These are phyloP conservation scores for Acrobasis suavella DNA, from an alignment of 2,888 invertebrate species.

Conservation along the genomic window DNA sequence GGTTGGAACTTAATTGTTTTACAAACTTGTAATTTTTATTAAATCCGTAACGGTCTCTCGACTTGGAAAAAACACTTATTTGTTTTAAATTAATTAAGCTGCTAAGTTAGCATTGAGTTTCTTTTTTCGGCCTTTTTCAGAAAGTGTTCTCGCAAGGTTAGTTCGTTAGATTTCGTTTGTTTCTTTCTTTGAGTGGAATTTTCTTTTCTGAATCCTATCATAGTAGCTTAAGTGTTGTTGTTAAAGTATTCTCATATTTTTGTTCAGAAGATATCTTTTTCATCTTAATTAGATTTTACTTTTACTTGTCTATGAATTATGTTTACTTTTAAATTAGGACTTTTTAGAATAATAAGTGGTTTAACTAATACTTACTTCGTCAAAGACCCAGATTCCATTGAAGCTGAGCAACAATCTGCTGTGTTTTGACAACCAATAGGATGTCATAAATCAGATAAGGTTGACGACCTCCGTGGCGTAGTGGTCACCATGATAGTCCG, in stretches of 20 bases:
- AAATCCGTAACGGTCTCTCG: conserved; percentile 6
- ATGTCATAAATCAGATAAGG: no score
- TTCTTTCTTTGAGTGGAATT: not conserved
- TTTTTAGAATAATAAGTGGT: no score
- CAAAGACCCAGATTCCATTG: no score
- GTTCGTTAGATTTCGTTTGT: not conserved
- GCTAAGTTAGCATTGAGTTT: not conserved
- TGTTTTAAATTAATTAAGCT: conserved; percentile 13
- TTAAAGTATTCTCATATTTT: no score
- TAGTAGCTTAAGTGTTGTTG: not conserved
- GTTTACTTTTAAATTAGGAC: no score
- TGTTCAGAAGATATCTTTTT: no score
- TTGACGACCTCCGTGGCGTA: no score
- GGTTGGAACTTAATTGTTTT: conserved; percentile 11
- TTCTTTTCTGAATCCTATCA: not conserved
- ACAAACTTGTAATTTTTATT: conserved; percentile 13
- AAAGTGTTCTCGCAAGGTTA: not conserved
- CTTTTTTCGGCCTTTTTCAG: not conserved
- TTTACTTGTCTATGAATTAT: no score
- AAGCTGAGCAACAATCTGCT: no score
- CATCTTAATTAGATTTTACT: not conserved
- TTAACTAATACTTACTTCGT: no score
- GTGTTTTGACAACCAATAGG: no score
- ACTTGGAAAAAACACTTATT: conserved; percentile 13
- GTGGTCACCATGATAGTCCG: no score